Evolutionary conservation across 2,888 invertebrate genomes (phyloP).

Genomic region (Campoplex capitator): DNA sequence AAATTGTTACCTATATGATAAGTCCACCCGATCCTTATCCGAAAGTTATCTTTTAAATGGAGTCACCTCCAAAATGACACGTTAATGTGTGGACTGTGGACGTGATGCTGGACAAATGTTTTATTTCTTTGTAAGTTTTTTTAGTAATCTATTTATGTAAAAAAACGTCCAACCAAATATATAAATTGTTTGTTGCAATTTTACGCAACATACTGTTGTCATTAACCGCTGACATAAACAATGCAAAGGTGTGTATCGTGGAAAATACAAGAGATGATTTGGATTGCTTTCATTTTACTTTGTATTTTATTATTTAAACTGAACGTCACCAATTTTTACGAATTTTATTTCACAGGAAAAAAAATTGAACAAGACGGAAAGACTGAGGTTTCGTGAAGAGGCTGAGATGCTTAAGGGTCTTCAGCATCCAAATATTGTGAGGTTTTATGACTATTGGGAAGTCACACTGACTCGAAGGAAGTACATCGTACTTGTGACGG

Average conservation of each 20-base stretch:
- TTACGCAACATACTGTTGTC: no score
- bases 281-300: not conserved
- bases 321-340: not conserved
- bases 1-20: no score
- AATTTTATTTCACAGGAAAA: slow-evolving; percentile 89
- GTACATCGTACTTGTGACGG: slow-evolving; percentile 99
- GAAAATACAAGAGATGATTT: not conserved
- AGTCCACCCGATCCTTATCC: no score
- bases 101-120: no score
- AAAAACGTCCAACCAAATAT: no score
- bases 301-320: not conserved
- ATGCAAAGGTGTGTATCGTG: not conserved
- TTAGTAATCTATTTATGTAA: no score
- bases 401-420: slow-evolving; percentile 99
- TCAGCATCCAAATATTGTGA: slow-evolving; percentile 98
- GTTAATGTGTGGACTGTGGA: no score
- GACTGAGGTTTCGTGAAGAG: slow-evolving; percentile 97
- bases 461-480: slow-evolving; percentile 95
- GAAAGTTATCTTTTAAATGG: no score
- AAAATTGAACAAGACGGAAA: slow-evolving; percentile 97
- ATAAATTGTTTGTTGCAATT: no score
- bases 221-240: no score
- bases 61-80: no score
- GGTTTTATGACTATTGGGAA: slow-evolving; percentile 99
- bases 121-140: no score